Conservation (phyloP, 1,140 invertebrate genomes). For the Linepithema humile region DNA sequence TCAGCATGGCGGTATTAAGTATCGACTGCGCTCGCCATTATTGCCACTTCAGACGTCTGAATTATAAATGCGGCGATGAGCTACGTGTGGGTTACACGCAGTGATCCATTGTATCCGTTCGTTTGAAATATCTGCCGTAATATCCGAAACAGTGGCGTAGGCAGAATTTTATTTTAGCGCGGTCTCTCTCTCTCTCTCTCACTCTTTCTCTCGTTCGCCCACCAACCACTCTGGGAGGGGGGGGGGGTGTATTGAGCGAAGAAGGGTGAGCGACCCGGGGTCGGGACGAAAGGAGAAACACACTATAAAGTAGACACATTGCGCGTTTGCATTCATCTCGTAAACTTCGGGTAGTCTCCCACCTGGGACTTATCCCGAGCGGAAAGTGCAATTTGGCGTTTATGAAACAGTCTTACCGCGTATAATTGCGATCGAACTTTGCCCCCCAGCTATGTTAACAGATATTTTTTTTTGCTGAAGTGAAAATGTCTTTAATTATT, state of each 20-base stretch:
- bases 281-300: conserved; percentile 38
- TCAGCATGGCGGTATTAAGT: conserved; percentile 61
- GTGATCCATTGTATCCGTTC: conserved; percentile 32
- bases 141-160: conserved; percentile 66
- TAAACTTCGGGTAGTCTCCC: conserved; percentile 64
- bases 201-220: background rate
- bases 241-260: conserved; percentile 63
- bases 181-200: background rate
- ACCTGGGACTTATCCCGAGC: conserved; percentile 33
- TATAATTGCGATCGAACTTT: conserved; percentile 53
- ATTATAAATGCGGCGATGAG: conserved; percentile 70
- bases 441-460: background rate
- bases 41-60: conserved; percentile 66
- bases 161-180: conserved; percentile 68
- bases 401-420: conserved; percentile 46
- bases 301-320: conserved; percentile 64
- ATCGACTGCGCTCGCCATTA: conserved; percentile 59
- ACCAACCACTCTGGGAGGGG: background rate
- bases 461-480: background rate
- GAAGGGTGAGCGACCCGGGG: background rate
- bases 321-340: conserved; percentile 59
- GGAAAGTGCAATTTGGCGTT: conserved; percentile 54
- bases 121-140: conserved; percentile 69
- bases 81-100: conserved; percentile 3
- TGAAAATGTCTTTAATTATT: background rate